Evolutionary conservation across 2,888 invertebrate species (phyloP), one percentile per base, ranked within the genome.

Genomic region (Cabera pusaria): DNA sequence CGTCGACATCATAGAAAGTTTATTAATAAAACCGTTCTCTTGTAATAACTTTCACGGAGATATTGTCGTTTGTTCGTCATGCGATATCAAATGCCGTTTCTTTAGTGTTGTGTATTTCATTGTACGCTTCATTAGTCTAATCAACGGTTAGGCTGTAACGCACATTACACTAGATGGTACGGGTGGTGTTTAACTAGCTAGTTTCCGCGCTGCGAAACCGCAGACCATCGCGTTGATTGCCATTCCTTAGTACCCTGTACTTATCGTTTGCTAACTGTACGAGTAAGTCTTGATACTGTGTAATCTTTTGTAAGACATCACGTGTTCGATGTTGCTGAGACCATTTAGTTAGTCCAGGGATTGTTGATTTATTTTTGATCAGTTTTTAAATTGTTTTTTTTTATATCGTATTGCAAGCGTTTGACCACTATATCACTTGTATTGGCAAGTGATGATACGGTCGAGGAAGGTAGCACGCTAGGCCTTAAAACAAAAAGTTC

Each of bases 231-330:
- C 10, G 14, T 21, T 10, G 7, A 7, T n/a, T 19, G 21, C 14
- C 24, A 43, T 26, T 29, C 21, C 26, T 44, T 23, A 10, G 28
- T 26, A 25, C 32, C 31, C 38, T 33, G 40, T 38, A 46, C 39
- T 35, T 36, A 38, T 16, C 23, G 38, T 37, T 29, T 18, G 11
- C 6, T 36, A 32, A 40, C 10, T 8, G 14, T 4, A n/a, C n/a
- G n/a, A n/a, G n/a, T n/a, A n/a, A n/a, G n/a, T n/a, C n/a, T n/a
- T n/a, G n/a, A 4, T 4, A 14, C 14, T 4, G 14, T 14, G 14
- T 14, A 14, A 14, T 14, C n/a, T n/a, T n/a, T 14, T 14, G 14
- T 14, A 14, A 14, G 14, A 14, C 14, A n/a, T n/a, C n/a, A n/a
- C n/a, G n/a, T n/a, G n/a, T n/a, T n/a, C n/a, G n/a, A 14, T 14